Evolutionary conservation across 2,113 vertebrate species (phyloP), one percentile per base, ranked within the genome.

Genomic region (Mionectes macconnelli): DNA sequence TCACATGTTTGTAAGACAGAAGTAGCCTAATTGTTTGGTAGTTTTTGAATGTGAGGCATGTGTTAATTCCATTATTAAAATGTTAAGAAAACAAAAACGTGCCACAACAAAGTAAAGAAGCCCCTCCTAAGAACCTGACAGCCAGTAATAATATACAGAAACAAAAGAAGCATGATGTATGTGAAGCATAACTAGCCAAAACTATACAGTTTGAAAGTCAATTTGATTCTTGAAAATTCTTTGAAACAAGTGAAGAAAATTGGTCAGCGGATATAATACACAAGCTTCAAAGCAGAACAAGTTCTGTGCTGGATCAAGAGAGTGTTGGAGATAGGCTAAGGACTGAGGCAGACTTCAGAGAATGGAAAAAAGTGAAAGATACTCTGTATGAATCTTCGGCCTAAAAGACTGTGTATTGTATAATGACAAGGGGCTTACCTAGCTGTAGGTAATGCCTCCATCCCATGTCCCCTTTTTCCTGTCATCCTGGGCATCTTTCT

Each of bases 141-240:
- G 5, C 1, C 4, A 44, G 12, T 31, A 62, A 72, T 21, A 66
- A 11, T 31, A 12, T 2, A 63, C 23, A 18, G 53, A 73, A 53
- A 30, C 10, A 67, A 45, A 81, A 63, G 1, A 1, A 56, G 0
- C 4, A 14, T 27, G 1, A 69, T 5, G 0, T 15, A 13, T 50
- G 6, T 30, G 2, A 59, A 44, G 8, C 40, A 68, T 35, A 78
- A 64, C 4, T 40, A 64, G 8, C 7, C 44, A 73, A 85, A 89
- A 27, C 2, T 33, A 27, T 23, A 39, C 11, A 44, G 6, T 19
- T 22, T 40, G 7, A 53, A 91, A 53, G 5, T 40, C n/a, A 39
- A 4, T 47, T 84, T 47, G 17, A 19, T 57, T 81, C 4, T 72
- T 67, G 4, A 72, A 73, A 68, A 35, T 33, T 68, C 28, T 59